Percentiles rank a stretch among this genome's conserved stretches.
phyloP scores from a whole-genome alignment of 2,113 vertebrate genomes.

The Setophaga petechia region DNA sequence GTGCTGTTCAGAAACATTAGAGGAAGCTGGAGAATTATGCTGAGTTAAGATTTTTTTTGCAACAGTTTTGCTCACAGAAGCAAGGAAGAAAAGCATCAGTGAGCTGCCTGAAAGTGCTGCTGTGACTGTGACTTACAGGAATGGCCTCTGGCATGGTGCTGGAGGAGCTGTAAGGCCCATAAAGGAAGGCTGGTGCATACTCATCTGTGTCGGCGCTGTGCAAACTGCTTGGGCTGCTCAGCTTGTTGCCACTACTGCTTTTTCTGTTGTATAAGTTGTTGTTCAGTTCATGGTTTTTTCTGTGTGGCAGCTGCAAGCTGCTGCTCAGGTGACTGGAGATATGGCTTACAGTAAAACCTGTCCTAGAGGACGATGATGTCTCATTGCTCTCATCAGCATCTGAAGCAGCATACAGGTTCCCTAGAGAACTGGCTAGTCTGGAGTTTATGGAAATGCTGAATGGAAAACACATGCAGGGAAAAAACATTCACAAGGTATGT shows the following conservation, averaged over 20 bases:
- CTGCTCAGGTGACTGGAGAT: conserved; percentile 75
- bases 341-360: conserved; percentile 69
- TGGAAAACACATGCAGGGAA: conserved; percentile 63
- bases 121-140: conserved; percentile 87
- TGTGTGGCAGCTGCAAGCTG: conserved; percentile 64
- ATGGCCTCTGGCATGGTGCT: conserved; percentile 86
- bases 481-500: conserved; percentile 45
- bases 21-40: conserved; percentile 26
- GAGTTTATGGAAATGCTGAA: conserved; percentile 86
- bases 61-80: conserved; percentile 40
- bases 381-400: conserved; percentile 76
- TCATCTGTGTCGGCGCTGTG: conserved; percentile 63
- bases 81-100: conserved; percentile 2
- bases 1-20: neutral
- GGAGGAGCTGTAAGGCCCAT: conserved; percentile 78
- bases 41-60: conserved; percentile 9
- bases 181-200: conserved; percentile 69
- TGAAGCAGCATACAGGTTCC: conserved; percentile 83
- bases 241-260: conserved; percentile 62
- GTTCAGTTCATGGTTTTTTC: conserved; percentile 86
- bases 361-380: conserved; percentile 66
- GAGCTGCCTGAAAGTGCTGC: conserved; percentile 34
- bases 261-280: conserved; percentile 81
- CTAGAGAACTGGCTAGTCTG: conserved; percentile 91
- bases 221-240: conserved; percentile 56